These are phyloP conservation scores for Diacarnus erythraeanus DNA, from an alignment of 37 sponge, comb jelly and placozoan species.

Conservation along the genomic window DNA sequence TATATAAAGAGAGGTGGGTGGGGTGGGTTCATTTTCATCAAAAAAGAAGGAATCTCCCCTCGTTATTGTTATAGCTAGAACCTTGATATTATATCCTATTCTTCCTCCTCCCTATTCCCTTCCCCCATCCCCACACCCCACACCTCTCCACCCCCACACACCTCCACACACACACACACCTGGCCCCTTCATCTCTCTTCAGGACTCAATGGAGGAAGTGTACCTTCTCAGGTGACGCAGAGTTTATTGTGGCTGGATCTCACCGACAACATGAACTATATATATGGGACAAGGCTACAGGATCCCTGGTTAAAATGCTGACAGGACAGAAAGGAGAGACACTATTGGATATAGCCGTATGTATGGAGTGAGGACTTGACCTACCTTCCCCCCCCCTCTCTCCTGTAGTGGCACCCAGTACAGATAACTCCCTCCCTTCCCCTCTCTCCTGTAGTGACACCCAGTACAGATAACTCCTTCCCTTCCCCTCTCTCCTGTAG, in stretches of 20 bases:
- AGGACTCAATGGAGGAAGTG: constrained; percentile 98
- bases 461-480: too few species aligned
- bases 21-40: too few species aligned
- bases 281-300: constrained; percentile 94
- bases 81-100: too few species aligned
- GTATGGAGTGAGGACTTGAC: constrained; percentile 6
- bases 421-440: too few species aligned
- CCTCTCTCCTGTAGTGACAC: constrained; percentile 74
- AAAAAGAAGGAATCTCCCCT: too few species aligned
- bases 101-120: not conserved
- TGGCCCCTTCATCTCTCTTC: not conserved
- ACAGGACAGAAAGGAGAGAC: constrained; percentile 97
- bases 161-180: too few species aligned
- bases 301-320: constrained; percentile 96
- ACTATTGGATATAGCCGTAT: constrained; percentile 87
- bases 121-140: not conserved
- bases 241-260: constrained; percentile 93
- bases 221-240: constrained; percentile 94
- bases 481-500: constrained; percentile 7
- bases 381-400: not conserved
- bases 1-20: too few species aligned
- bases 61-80: too few species aligned
- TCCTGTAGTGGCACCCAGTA: constrained; percentile 91
- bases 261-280: constrained; percentile 92
- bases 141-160: not conserved